Conservation (phyloP, 1,140 invertebrate genomes). For the Chlorops oryzae region DNA sequence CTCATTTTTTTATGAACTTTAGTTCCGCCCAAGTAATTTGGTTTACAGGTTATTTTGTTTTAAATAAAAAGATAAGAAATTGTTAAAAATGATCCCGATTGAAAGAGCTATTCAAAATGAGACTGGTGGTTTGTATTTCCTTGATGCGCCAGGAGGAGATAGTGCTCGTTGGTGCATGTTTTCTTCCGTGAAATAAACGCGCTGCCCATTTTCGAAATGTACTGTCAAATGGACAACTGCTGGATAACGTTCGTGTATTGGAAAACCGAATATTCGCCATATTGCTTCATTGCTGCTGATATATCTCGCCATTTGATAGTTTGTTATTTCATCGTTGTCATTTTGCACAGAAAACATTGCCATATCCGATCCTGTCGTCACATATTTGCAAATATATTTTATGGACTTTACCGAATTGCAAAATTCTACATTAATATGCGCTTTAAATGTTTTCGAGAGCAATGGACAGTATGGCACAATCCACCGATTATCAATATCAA, state of each 20-base stretch:
- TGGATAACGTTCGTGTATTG: conserved; percentile 39
- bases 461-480: conserved; percentile 2
- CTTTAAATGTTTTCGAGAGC: too few species aligned
- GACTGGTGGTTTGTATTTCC: too few species aligned
- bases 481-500: conserved; percentile 5
- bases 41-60: too few species aligned
- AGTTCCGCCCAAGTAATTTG: too few species aligned
- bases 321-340: conserved; percentile 9
- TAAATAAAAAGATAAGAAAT: too few species aligned
- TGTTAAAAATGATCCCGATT: too few species aligned
- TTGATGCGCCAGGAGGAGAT: too few species aligned
- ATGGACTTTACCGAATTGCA: conserved; percentile 41
- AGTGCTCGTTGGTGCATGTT: conserved; percentile 24
- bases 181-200: conserved; percentile 34
- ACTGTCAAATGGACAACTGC: conserved; percentile 3
- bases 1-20: too few species aligned
- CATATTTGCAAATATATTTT: conserved; percentile 51
- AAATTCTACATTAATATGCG: conserved; percentile 33
- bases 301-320: conserved; percentile 46
- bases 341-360: conserved; percentile 4
- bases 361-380: conserved; percentile 45
- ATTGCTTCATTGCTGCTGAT: conserved; percentile 24
- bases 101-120: too few species aligned
- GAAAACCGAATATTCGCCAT: conserved; percentile 41
- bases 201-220: conserved; percentile 27